Base-by-base conservation (phyloP, 2,113 vertebrate species). In the Ancistrus triradiatus region DNA sequence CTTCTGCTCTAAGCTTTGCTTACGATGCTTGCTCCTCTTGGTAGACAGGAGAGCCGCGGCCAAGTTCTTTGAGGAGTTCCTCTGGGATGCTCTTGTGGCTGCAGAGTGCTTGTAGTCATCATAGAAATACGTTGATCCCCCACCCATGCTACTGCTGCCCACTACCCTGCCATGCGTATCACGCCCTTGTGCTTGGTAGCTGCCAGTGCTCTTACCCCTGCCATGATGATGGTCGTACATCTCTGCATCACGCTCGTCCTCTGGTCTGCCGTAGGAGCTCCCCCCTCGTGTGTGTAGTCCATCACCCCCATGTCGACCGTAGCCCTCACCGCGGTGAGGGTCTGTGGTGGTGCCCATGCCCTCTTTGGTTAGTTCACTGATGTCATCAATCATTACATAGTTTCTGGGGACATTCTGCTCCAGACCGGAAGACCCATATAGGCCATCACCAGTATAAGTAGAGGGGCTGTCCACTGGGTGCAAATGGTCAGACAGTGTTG, bases 361-460 rank as follows among this genome's bases (percentile, higher is more conserved):
- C 46, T 95, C 93, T 82, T 98, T 98, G 72, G 94, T 99, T 70
- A 98, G 87, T 81, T 99, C 96, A 0, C 93, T 98, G 69, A 99
- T 97, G 64, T 98, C 96, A 0, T 99, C 95, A 0, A 97, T 98
- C 93, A 96, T 94, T 73, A 98, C 94, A 3, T 99, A 99, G 83
- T 98, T 99, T 33, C 95, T 90, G 7, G 95, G 91, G 24, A 96
- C 90, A 42, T 88, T 98, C 80, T 98, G 95, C 77, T 99, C 95
- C 74, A 99, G 85, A 74, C 77, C 92, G 73, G 94, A 88, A 52
- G 80, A 78, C 61, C 82, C 82, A 25, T 98, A 99, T 57, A 94
- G 86, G n/a, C 91, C 90, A 38, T 98, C 95, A 0, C 89, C 86
- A 50, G 90, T 84, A 72, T 93, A 97, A 47, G 84, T 82, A 14